Evolutionary conservation across 2,797 vertebrate genomes (phyloP), one percentile per base, ranked within the genome.

Genomic region (Dipus sagitta): DNA sequence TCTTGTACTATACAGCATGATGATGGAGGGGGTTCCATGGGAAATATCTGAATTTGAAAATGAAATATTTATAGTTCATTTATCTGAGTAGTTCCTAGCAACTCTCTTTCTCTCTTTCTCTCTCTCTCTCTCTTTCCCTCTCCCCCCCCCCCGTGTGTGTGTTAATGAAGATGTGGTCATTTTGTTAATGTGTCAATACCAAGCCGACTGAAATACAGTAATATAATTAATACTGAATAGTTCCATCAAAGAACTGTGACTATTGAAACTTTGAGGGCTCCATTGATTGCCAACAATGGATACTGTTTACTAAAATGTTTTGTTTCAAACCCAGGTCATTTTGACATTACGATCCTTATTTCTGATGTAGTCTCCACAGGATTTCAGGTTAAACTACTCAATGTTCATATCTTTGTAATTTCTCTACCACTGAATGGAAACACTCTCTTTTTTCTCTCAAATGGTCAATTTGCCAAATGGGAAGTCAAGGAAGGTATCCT

Each of bases 1-100:
- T 85, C 86, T 97, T 95, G 86, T 84, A 86, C 93, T 96, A n/a
- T 97, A 92, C 85, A 91, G 83, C 94, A 93, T 94, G 95, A 85
- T 88, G 18, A 38, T 9, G 86, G 38, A 97, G 85, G 95, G 65
- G 42, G 64, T 92, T 92, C 92, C 91, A 81, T 80, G 79, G 81
- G 78, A 93, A 95, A 94, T 70, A 94, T 52, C 34, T 92, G 89
- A 95, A 95, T 92, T 95, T 97, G 71, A 47, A 93, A 96, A 97
- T 64, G 58, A 95, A 97, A 97, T 28, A 5, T 92, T 95, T 94
- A 96, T 34, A 94, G 47, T 74, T 42, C 64, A 23, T 83, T 52
- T 79, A 83, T 60, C 18, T 21, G 65, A 86, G 23, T 80, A 70
- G 32, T 52, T 91, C n/a, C 26, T 34, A 75, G n/a, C 21, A 94